Evolutionary conservation across 2,113 vertebrate species (phyloP), one percentile per base, ranked within the genome.

Genomic region (Pycnonotus jocosus): DNA sequence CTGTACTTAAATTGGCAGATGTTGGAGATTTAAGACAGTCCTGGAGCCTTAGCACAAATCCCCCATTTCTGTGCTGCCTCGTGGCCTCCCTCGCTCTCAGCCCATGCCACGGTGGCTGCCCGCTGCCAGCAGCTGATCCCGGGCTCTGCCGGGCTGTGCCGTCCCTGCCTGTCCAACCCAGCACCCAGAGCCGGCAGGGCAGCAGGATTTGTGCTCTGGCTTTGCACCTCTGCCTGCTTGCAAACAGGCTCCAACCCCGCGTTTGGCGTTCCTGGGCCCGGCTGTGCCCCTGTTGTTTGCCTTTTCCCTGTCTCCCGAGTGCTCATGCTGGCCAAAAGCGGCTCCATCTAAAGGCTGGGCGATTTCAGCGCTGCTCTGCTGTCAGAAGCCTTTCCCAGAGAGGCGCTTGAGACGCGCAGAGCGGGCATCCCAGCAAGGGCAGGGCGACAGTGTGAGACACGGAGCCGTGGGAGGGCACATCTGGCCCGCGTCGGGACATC

Each of bases 1-100:
- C 86, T 83, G 82, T 88, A 91, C 92, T 97, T 96, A 93, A 94
- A 88, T 92, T 86, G 91, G 92, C 92, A 96, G 92, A 93, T 96
- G 90, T 78, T 73, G 58, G 95, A 96, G 94, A 96, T 94, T 93
- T 96, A 95, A 93, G 91, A 84, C 86, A 79, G 94, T 92, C 89
- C 68, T 5, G 58, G 78, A 96, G 96, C 94, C 91, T 96, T 94
- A 92, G 70, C 91, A 54, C 93, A 95, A 96, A 95, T 96, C 96
- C 80, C 76, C 86, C 45, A 42, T 76, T 92, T 90, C 80, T 86
- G 72, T 37, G n/a, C 80, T 73, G 86, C 72, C 83, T 92, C 2
- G 14, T 83, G 89, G 94, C 86, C 83, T 91, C 56, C 86, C 82
- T 69, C 17, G 0, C 88, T 69, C 48, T 1, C 88, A 82, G 86